These are phyloP conservation scores for Procavia capensis DNA, from an alignment of 2,113 vertebrate species.

Conservation along the genomic window DNA sequence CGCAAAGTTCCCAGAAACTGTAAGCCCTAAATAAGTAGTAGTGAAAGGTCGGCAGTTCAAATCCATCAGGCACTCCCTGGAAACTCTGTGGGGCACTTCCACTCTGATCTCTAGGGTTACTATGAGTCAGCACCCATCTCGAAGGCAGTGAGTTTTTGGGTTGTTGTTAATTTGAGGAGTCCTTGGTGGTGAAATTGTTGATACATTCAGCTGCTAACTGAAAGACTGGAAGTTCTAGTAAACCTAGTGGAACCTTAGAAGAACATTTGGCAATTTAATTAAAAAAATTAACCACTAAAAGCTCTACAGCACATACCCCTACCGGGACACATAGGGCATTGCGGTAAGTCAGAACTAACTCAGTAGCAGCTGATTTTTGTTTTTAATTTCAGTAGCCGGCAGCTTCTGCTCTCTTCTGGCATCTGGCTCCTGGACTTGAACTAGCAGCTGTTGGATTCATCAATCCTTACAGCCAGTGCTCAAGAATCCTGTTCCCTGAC, in stretches of 20 bases:
- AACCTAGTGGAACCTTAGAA: not conserved
- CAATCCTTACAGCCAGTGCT: too few relatives aligned
- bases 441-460: too few relatives aligned
- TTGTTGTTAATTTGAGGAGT: not conserved
- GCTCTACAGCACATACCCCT: not conserved
- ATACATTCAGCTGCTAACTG: not conserved
- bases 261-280: not conserved
- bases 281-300: not conserved
- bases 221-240: not conserved
- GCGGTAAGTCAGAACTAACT: not conserved
- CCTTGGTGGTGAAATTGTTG: too few relatives aligned
- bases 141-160: too few relatives aligned
- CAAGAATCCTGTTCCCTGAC: too few relatives aligned
- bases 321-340: not conserved
- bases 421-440: too few relatives aligned
- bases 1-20: not conserved
- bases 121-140: too few relatives aligned
- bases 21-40: not conserved
- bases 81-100: too few relatives aligned
- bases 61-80: too few relatives aligned
- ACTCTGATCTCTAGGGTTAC: too few relatives aligned
- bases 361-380: not conserved
- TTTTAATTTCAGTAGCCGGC: slow-evolving; percentile 10
- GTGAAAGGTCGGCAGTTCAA: too few relatives aligned
- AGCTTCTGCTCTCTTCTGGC: too few relatives aligned